Percentiles rank a stretch among this genome's conserved stretches.
These are phyloP conservation scores for Agelaius phoeniceus DNA, from an alignment of 2,113 vertebrate genomes.

Conservation along the genomic window DNA sequence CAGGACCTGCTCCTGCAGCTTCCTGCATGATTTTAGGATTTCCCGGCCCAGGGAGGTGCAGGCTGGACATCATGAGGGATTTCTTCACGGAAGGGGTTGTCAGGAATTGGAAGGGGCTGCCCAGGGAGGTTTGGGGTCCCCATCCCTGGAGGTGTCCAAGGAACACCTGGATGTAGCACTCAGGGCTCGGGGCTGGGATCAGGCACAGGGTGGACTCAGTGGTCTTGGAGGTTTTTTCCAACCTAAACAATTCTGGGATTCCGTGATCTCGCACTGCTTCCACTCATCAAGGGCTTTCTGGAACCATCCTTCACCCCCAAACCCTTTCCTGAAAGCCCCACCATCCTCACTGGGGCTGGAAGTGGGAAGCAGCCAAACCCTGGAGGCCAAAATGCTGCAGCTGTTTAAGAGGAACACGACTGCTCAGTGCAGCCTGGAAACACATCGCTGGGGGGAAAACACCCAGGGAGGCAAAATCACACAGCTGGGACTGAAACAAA, in stretches of 20 bases:
- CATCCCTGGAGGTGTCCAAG: not conserved
- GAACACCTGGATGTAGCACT: fast-evolving
- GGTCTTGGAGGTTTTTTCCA: not conserved
- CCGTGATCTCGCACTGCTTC: not conserved
- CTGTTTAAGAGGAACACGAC: not conserved
- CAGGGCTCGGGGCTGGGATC: not conserved
- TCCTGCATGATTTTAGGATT: not conserved
- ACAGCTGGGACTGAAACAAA: not conserved
- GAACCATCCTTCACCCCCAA: not conserved
- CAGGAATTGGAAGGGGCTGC: not conserved
- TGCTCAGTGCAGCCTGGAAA: not conserved
- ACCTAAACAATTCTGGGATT: not conserved
- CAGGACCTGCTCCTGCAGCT: not conserved
- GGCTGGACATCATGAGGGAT: no score
- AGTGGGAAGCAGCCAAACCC: not conserved
- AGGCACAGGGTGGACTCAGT: not conserved
- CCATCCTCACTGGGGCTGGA: not conserved
- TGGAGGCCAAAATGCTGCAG: fast-evolving
- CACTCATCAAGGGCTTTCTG: not conserved
- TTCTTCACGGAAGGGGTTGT: not conserved
- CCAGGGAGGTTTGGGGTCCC: not conserved
- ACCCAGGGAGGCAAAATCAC: not conserved
- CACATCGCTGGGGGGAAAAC: not conserved
- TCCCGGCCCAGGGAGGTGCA: not conserved
- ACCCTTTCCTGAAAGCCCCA: not conserved